Evolutionary conservation across 53 echinoderm and acorn worm species (phyloP).

Genomic region (Paracentrotus lividus): DNA sequence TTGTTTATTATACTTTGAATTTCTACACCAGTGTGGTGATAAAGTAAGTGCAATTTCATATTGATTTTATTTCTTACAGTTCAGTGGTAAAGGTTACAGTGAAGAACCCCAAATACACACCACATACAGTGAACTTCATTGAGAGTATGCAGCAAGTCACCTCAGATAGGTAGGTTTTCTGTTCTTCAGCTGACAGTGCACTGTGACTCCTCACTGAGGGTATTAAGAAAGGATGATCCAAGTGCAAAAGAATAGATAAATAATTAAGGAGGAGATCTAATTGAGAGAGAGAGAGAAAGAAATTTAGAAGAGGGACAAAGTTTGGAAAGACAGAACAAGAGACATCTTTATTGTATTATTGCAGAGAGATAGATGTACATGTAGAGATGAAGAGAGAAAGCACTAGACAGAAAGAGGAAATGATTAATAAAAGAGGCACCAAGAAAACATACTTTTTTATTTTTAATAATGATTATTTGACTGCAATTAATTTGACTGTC

Average conservation of each 20-base stretch:
- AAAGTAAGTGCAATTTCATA: neutral
- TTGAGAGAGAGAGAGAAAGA: neutral
- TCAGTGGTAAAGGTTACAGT: conserved; percentile 84
- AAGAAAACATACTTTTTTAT: neutral
- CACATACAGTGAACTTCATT: conserved; percentile 96
- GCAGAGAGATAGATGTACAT: neutral
- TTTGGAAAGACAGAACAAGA: neutral
- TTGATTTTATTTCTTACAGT: conserved; percentile 68
- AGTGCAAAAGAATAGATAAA: neutral
- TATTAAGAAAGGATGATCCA: too few relatives aligned
- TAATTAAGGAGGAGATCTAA: neutral
- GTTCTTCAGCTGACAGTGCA: too few relatives aligned
- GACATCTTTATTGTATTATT: neutral
- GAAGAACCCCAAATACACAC: conserved; percentile 92
- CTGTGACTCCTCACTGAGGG: too few relatives aligned
- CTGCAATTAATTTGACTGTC: neutral
- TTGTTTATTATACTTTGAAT: neutral
- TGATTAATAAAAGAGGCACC: neutral
- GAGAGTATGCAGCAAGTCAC: conserved; percentile 83
- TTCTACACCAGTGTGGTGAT: neutral
- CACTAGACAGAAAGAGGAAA: neutral
- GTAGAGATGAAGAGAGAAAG: neutral
- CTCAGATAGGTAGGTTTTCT: conserved; percentile 66
- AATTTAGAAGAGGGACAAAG: neutral
- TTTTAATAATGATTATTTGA: neutral